Evolutionary conservation across 2,888 invertebrate genomes (phyloP), one percentile per base, ranked within the genome.

Genomic region (Agapetus fuscipes): DNA sequence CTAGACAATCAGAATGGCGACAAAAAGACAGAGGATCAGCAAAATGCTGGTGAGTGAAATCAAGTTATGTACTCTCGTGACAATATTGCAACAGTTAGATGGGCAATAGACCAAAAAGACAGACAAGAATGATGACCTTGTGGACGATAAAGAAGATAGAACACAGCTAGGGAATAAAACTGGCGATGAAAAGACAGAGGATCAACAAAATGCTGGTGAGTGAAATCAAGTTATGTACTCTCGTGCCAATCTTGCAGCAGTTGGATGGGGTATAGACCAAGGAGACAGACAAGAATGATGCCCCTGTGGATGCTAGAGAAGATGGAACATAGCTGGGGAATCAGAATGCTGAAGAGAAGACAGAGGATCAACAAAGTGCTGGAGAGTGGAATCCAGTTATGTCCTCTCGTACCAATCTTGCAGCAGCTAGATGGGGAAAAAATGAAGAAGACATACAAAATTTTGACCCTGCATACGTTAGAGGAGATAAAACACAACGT

Each of bases 1-100:
- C n/a, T n/a, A n/a, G n/a, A n/a, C n/a, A n/a, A n/a, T 4, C 20
- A 20, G 9, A 4, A 4, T 20, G 9, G 5, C 4, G 20, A 20
- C 4, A 9, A 20, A 20, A 20, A 4, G 20, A 20, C 9, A 20
- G 20, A 20, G 4, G 20, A 9, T 20, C 4, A 6, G 5, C 20
- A 4, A 6, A 6, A 4, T 6, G 20, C 4, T 6, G 20, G 20
- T 20, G 20, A 4, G 20, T 20, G 20, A 9, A 20, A n/a, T n/a
- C n/a, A n/a, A n/a, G n/a, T n/a, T n/a, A n/a, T n/a, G n/a, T n/a
- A n/a, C n/a, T n/a, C n/a, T n/a, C n/a, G n/a, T n/a, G n/a, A n/a
- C n/a, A n/a, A n/a, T n/a, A n/a, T n/a, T n/a, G n/a, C 80, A 76
- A 53, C 80, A 84, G 62, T 78, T 82, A 3, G 75, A 76, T 43